Evolutionary conservation across 2,888 invertebrate genomes (phyloP).

Genomic region (Plagiodera versicolora): DNA sequence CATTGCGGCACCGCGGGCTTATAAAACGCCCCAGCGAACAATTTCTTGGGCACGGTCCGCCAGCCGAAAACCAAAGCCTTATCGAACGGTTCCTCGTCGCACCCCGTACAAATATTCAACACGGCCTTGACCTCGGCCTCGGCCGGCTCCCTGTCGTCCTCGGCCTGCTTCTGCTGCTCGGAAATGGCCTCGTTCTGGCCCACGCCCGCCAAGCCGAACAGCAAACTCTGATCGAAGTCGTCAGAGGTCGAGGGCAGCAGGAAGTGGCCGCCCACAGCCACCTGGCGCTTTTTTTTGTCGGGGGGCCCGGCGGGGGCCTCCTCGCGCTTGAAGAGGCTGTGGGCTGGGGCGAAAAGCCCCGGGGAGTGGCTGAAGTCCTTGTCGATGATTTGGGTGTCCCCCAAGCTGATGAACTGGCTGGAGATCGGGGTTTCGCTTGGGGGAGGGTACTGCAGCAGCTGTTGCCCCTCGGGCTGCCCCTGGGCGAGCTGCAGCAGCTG

Average conservation of each 20-base stretch:
- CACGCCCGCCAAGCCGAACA: conserved; percentile 70
- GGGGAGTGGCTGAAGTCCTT: conserved; percentile 56
- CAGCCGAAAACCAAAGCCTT: conserved; percentile 78
- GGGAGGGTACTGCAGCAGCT: conserved; percentile 8
- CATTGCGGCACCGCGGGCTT: conserved; percentile 69
- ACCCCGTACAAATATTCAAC: conserved; percentile 76
- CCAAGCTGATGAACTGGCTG: conserved; percentile 38
- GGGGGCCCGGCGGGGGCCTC: conserved; percentile 28
- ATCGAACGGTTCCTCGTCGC: conserved; percentile 76
- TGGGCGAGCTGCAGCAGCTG: not conserved
- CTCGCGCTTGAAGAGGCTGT: conserved; percentile 59
- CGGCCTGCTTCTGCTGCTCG: conserved; percentile 64
- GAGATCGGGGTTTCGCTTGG: conserved; percentile 24
- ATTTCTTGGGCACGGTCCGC: conserved; percentile 72
- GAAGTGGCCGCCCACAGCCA: conserved; percentile 71
- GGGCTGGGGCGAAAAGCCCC: conserved; percentile 47
- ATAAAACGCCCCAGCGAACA: conserved; percentile 72
- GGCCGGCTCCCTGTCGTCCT: conserved; percentile 77
- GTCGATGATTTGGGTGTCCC: conserved; percentile 56
- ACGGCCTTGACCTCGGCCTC: conserved; percentile 82
- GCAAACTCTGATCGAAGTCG: conserved; percentile 58
- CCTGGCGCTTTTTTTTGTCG: conserved; percentile 62
- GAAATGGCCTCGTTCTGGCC: conserved; percentile 64
- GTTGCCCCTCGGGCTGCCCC: conserved; percentile 9
- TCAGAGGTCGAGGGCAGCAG: conserved; percentile 60